phyloP scores from a whole-genome alignment of 2,888 invertebrate genomes.

The Dione juno region DNA sequence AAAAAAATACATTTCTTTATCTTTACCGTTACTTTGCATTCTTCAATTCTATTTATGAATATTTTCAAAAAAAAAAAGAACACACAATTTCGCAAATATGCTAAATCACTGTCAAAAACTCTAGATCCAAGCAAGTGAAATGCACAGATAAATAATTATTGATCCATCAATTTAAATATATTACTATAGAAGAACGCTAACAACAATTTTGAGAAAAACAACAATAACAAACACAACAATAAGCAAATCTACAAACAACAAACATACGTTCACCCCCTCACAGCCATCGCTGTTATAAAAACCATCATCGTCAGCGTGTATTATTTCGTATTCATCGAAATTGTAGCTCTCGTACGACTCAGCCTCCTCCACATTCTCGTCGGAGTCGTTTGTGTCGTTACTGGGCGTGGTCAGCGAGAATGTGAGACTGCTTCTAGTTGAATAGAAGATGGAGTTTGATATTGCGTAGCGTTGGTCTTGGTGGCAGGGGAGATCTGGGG shows the following conservation, averaged over 20 bases:
- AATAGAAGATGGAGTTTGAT: slow-evolving; percentile 69
- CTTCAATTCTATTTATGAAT: no score
- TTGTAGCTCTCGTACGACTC: slow-evolving; percentile 65
- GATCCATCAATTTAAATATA: no score
- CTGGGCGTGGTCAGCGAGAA: slow-evolving; percentile 36
- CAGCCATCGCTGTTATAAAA: slow-evolving; percentile 54
- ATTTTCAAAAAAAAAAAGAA: no score
- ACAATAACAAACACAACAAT: background rate
- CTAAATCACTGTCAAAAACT: no score
- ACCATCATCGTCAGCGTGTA: slow-evolving; percentile 62
- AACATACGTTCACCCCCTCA: slow-evolving; percentile 51
- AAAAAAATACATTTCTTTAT: no score
- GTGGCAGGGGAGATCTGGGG: slow-evolving; percentile 74
- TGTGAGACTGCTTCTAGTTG: slow-evolving; percentile 51
- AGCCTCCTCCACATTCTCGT: slow-evolving; percentile 63
- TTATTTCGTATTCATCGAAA: slow-evolving; percentile 77
- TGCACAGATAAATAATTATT: no score
- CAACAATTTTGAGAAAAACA: no score
- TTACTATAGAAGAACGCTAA: no score
- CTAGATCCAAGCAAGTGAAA: no score
- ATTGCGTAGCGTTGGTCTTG: slow-evolving; percentile 65
- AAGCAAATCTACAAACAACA: background rate
- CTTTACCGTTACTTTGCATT: no score
- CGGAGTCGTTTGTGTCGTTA: background rate
- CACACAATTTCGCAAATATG: no score